Evolutionary conservation across 2,888 invertebrate species (phyloP), one percentile per base, ranked within the genome.

Genomic region (Diplazon laetatorius): DNA sequence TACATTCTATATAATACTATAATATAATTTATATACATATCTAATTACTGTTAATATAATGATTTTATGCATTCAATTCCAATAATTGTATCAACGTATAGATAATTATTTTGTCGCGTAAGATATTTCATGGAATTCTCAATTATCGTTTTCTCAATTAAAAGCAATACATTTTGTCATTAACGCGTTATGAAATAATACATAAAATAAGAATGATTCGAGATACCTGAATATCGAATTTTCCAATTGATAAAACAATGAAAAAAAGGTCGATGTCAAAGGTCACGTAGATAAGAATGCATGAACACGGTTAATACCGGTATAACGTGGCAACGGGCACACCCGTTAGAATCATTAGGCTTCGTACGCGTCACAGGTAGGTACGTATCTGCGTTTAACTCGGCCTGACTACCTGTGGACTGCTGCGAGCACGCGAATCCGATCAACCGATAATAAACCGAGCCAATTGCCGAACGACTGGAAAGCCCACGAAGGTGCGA

Each of bases 381-480:
- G 66, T 80, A 82, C 84, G 73, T 76, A 63, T 59, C 16, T 68
- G 42, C 48, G 48, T 65, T 46, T 62, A 59, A 78, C 25, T 44
- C 37, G 48, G n/a, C 46, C 62, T 48, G n/a, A 50, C 59, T 57
- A 63, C 48, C 70, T 48, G 78, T 66, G 73, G 73, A 65, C 69
- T 46, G 65, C n/a, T 30, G 25, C 59, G 57, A 78, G 82, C 84
- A 85, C 84, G 86, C 85, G 85, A 85, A 83, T 85, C 82, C 83
- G 84, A 85, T 86, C 85, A 71, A 60, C 73, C 83, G 84, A 86
- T 86, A 86, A 86, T 85, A 83, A 86, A 80, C 81, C 76, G 30
- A 78, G 78, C 63, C 80, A 82, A 73, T 82, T 83, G 76, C 80
- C 71, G 50, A 83, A 78, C 83, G 85, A 83, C n/a, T 85, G 81